These are phyloP conservation scores for Harpagoxenus sublaevis DNA, from an alignment of 2,888 invertebrate genomes.

Conservation along the genomic window DNA sequence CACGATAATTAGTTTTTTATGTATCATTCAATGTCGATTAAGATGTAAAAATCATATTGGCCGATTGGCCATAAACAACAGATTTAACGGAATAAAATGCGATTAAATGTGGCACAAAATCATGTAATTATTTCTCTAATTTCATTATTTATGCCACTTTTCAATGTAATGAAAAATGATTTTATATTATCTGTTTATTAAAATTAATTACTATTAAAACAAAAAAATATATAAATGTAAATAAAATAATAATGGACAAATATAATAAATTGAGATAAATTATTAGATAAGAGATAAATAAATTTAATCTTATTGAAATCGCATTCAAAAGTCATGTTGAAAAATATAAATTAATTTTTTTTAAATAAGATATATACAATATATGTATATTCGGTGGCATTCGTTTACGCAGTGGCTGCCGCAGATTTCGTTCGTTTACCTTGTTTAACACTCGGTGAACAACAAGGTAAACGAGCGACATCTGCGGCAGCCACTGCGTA, in stretches of 20 bases:
- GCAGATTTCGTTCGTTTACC: no score
- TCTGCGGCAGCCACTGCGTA: no score
- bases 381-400: no score
- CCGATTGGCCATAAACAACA: not conserved
- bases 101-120: not conserved
- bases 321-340: not conserved
- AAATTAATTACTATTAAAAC: not conserved
- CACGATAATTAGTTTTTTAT: slow-evolving; percentile 38
- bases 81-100: not conserved
- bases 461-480: no score
- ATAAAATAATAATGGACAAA: not conserved
- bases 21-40: slow-evolving; percentile 30
- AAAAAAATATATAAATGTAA: not conserved
- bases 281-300: no score
- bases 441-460: no score
- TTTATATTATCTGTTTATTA: not conserved
- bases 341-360: not conserved
- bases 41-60: slow-evolving; percentile 5
- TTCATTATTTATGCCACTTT: not conserved
- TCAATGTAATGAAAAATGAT: not conserved
- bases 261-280: no score
- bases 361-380: no score
- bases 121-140: not conserved
- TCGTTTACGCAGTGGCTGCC: no score
- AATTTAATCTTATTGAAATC: not conserved